Evolutionary conservation across 2,797 vertebrate species (phyloP), one percentile per base, ranked within the genome.

Genomic region (Sphenodon punctatus): DNA sequence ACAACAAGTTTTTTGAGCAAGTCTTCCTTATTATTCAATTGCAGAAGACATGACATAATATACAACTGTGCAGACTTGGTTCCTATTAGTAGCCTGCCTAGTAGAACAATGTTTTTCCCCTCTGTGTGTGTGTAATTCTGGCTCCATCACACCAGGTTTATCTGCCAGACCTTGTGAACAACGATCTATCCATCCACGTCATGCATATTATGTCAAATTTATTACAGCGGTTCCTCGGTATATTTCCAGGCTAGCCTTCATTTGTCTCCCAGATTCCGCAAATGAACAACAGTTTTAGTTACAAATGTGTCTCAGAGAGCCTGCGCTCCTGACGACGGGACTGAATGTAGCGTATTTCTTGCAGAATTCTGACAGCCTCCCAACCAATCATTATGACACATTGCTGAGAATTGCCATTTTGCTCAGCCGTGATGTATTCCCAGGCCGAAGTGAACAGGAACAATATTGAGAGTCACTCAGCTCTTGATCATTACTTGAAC

Each of bases 281-380:
- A 89, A 83, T 78, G 89, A 94, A 86, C 86, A 89, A 85, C 86
- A 90, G 80, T 90, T 92, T 93, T 84, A 87, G 88, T 95, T 95
- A 94, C 87, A 94, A 95, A 95, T 94, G 92, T 89, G 89, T 94
- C 95, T 93, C 92, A 8, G 43, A 36, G 92, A 95, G 82, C 86
- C 79, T 85, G 85, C 55, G 32, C 82, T 91, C 66, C 74, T 79
- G 85, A 88, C 81, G 90, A 86, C 0, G 86, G 90, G 77, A 88
- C 27, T 45, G 87, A 93, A 89, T 61, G 58, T 46, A 53, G 42
- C 87, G 80, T 92, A 82, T 88, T 95, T 95, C 87, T 90, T 84
- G 85, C 70, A 85, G 68, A 89, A 80, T 41, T 88, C 85, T 84
- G 60, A 89, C 91, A 85, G 63, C 32, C 5, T 5, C 81, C 66